A percentile compares a stretch with the other conserved stretches of the same genome.
Evolutionary conservation across 2,888 invertebrate species (phyloP).

Genomic region (Thymelicus sylvestris): DNA sequence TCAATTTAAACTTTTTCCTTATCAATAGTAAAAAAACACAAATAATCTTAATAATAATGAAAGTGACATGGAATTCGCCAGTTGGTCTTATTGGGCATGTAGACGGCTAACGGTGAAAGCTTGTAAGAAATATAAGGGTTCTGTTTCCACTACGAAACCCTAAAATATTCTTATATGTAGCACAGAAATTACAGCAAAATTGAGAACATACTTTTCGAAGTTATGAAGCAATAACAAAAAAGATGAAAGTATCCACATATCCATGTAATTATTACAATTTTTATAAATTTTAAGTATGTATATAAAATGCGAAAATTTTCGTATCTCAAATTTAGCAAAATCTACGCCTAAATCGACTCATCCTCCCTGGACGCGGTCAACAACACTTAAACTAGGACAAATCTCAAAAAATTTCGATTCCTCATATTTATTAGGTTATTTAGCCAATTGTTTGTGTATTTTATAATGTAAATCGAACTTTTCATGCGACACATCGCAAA

Average conservation of each 20-base stretch:
- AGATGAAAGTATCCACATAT: neutral
- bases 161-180: neutral
- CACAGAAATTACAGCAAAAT: neutral
- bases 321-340: conserved; percentile 55
- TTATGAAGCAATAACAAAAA: neutral
- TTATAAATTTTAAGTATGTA: conserved; percentile 37
- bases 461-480: too few species aligned
- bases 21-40: too few species aligned
- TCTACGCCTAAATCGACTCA: conserved; percentile 45
- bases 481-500: too few species aligned
- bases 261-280: conserved; percentile 6
- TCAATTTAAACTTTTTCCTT: too few species aligned
- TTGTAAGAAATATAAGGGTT: too few species aligned
- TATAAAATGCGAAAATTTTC: conserved; percentile 41
- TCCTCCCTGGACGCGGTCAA: conserved; percentile 28
- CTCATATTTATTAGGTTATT: conserved; percentile 41
- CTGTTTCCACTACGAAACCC: too few species aligned
- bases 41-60: too few species aligned
- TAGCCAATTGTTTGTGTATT: conserved; percentile 33
- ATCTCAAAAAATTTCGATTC: conserved; percentile 39
- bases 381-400: conserved; percentile 40
- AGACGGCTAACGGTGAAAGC: too few species aligned
- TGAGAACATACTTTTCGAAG: neutral
- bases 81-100: too few species aligned
- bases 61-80: too few species aligned